Conservation (phyloP, 2,797 vertebrate genomes). For the Gymnodraco acuticeps region DNA sequence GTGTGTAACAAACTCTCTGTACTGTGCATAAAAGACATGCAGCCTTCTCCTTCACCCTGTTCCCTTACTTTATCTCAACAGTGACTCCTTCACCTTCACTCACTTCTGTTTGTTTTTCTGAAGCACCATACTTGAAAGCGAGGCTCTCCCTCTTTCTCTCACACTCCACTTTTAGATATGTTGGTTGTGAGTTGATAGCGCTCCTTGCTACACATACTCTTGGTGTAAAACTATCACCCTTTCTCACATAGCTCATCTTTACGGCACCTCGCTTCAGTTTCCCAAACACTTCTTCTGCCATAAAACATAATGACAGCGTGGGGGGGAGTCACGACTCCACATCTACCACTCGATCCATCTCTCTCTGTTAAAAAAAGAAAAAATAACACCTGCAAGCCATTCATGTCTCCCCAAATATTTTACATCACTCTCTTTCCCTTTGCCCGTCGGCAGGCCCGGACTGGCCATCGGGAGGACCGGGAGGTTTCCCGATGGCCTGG, state of each 20-base stretch:
- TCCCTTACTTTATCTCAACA: slow-evolving; percentile 39
- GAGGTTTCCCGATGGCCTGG: no score
- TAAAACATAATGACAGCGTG: slow-evolving; percentile 75
- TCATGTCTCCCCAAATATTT: slow-evolving; percentile 76
- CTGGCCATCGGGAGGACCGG: no score
- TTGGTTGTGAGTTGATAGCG: slow-evolving; percentile 29
- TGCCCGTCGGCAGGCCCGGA: slow-evolving; percentile 54
- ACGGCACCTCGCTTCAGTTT: slow-evolving; percentile 39
- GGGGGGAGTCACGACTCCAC: slow-evolving; percentile 31
- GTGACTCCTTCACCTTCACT: slow-evolving; percentile 48
- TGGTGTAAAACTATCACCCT: slow-evolving; percentile 44
- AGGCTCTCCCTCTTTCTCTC: slow-evolving; percentile 2
- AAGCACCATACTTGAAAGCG: slow-evolving; percentile 23
- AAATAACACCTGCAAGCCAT: slow-evolving; percentile 78
- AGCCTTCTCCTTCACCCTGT: slow-evolving; percentile 2
- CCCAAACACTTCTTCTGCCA: slow-evolving; percentile 56
- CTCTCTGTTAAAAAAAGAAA: background rate
- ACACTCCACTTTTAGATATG: slow-evolving; percentile 35
- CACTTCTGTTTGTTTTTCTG: slow-evolving; percentile 53
- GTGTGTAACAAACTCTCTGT: background rate
- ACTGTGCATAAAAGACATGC: background rate
- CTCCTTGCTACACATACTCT: slow-evolving; percentile 29
- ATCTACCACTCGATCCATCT: slow-evolving; percentile 54
- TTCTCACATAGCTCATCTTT: slow-evolving; percentile 38
- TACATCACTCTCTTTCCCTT: slow-evolving; percentile 22